Conservation (phyloP, 2,113 vertebrate species). For the Phrynocephalus versicolor region DNA sequence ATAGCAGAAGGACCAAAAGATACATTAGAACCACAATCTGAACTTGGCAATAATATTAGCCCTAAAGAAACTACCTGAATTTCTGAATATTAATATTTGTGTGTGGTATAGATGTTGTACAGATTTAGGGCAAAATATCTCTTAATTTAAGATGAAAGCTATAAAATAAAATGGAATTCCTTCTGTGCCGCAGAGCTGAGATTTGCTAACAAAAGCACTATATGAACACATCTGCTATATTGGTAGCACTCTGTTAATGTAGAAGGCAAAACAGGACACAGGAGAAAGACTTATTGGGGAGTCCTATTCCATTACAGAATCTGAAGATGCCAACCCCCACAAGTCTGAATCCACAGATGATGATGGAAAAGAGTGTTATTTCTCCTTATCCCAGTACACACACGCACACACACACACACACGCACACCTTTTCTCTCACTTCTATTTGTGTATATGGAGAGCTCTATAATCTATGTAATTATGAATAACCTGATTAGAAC, state of each 20-base stretch:
- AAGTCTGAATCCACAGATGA: too few species aligned
- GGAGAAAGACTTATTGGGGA: neutral
- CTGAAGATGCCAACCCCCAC: neutral
- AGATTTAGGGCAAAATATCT: neutral
- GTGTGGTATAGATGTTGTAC: neutral
- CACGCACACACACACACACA: too few species aligned
- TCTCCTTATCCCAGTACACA: too few species aligned
- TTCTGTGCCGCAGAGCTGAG: too few species aligned
- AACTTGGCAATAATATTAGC: neutral
- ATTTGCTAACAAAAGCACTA: neutral
- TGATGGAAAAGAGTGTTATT: too few species aligned
- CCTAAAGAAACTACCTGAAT: neutral
- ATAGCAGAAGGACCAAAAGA: neutral
- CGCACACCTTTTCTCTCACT: too few species aligned
- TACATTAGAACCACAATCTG: neutral
- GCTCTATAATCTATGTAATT: too few species aligned
- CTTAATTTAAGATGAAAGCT: neutral
- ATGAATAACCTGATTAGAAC: too few species aligned
- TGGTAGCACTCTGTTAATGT: neutral
- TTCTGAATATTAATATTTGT: neutral
- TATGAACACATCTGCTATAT: neutral
- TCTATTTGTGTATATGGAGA: too few species aligned
- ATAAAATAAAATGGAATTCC: neutral
- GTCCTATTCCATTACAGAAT: neutral
- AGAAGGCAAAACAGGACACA: neutral